Base-by-base conservation (phyloP, 2,113 vertebrate species). In the Dromiciops gliroides region DNA sequence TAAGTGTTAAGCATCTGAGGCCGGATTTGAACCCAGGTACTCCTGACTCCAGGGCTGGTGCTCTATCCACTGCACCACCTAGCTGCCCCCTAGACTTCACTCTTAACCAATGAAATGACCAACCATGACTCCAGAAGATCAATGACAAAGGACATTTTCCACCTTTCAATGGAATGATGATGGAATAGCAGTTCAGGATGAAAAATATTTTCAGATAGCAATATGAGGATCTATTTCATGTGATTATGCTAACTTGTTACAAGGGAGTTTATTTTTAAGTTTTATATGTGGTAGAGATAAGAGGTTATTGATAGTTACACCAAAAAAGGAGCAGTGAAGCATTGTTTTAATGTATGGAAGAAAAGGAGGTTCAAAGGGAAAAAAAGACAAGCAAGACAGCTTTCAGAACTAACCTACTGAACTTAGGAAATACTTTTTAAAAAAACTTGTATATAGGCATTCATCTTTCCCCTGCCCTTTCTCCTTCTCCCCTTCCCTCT, bases 371-470 rank as follows among this genome's bases (percentile, higher is more conserved):
- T 83, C 44, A 83, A n/a, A 44, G n/a, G 67, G 67, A 83, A 83
- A 83, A 83, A 83, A 6, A 83, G 67, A 67, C 12, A 67, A 75
- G 19, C 67, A 44, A 83, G n/a, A 83, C 6, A 83, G 19, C 16
- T 44, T 83, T 44, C 23, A 19, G 67, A 44, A 44, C 67, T 83
- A 83, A 44, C n/a, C 22, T 56, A 56, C 5, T 83, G 16, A 83
- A 83, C 44, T 83, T 83, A 22, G 37, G 67, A 44, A 37, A 67
- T 67, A 31, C 56, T 60, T 37, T 44, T 60, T 44, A 8, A 0
- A 22, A 83, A 67, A 75, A 83, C 4, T 19, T 83, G 5, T 22
- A 75, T 75, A n/a, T n/a, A n/a, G n/a, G 97, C 97, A 52, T 67
- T 67, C 14, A 10, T 67, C 9, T 67, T 37, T 16, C 11, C n/a